Base-by-base conservation (phyloP, 2,113 vertebrate species). In the Corapipo altera region DNA sequence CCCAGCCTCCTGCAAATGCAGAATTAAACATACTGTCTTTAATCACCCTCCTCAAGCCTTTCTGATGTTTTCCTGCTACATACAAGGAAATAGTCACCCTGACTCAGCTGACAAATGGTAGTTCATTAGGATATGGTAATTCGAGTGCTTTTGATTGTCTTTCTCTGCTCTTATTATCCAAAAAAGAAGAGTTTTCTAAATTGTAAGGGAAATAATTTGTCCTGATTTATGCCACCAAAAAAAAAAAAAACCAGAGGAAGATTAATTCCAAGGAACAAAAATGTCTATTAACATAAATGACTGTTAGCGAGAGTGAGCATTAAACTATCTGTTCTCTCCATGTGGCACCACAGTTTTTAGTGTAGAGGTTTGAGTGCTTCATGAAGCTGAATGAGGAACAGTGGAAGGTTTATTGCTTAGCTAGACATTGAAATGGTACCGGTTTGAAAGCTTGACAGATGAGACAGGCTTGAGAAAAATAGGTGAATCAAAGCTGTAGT, bases 91-190 rank as follows among this genome's bases (percentile, higher is more conserved):
- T 26, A 88, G 58, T 82, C 44, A 43, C 41, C 48, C 27, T 76
- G 49, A 43, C 44, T 93, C 12, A 83, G 52, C 75, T 96, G 86
- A 88, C n/a, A 84, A 95, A 90, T 83, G 30, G 66, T 65, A 65
- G 41, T 80, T 93, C 91, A 95, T 91, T 93, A 90, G 72, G 62
- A 72, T 92, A 79, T 82, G 75, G 86, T 92, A 96, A 96, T 95
- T 83, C 8, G 7, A 70, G 86, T 91, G 83, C 64, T 83, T 95
- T 58, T 80, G 58, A 61, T 83, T 86, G 65, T 76, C 54, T 79
- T 79, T 92, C 88, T 85, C 22, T 32, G 7, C 46, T 86, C 49
- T 90, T 66, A 80, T 67, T 76, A 46, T 83, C 28, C 57, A 67
- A 90, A 71, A 72, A 85, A 75, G 64, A 82, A 83, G 46, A 79